These are phyloP conservation scores for Indicator maculatus DNA, from an alignment of 2,113 vertebrate genomes.

Conservation along the genomic window DNA sequence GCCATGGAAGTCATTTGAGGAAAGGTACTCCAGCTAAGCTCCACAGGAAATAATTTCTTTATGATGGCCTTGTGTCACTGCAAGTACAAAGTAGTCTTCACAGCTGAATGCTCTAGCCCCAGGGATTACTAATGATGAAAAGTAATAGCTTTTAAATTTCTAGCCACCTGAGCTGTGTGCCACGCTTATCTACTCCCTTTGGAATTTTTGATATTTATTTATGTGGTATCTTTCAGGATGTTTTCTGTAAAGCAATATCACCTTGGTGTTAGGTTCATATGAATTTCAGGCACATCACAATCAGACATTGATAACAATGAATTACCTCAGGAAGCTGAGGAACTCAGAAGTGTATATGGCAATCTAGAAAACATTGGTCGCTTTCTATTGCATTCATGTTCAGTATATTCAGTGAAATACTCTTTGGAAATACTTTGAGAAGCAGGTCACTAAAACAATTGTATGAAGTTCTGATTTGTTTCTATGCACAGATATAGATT, in stretches of 20 bases:
- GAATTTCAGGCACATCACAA: neutral
- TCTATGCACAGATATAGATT: neutral
- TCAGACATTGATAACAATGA: neutral
- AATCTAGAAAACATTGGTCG: neutral
- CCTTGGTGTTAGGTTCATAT: neutral
- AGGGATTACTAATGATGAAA: conserved; percentile 52
- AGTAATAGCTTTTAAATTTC: conserved; percentile 54
- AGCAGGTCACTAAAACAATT: neutral
- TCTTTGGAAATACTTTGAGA: neutral
- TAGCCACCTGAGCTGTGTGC: conserved; percentile 24
- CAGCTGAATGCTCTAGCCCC: conserved; percentile 41
- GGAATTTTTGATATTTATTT: conserved; percentile 21
- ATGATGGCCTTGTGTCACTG: conserved; percentile 46
- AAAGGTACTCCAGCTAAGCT: conserved; percentile 12
- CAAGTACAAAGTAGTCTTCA: conserved; percentile 44
- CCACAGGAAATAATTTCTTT: conserved; percentile 45
- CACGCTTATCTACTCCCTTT: neutral
- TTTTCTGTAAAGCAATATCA: neutral
- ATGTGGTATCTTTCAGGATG: neutral
- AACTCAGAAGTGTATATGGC: neutral
- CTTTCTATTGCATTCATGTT: neutral
- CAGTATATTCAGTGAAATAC: neutral
- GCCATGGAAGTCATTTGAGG: neutral
- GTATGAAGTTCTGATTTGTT: neutral
- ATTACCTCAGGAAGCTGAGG: neutral